phyloP scores from a whole-genome alignment of 2,797 vertebrate species.

The Channa striata region DNA sequence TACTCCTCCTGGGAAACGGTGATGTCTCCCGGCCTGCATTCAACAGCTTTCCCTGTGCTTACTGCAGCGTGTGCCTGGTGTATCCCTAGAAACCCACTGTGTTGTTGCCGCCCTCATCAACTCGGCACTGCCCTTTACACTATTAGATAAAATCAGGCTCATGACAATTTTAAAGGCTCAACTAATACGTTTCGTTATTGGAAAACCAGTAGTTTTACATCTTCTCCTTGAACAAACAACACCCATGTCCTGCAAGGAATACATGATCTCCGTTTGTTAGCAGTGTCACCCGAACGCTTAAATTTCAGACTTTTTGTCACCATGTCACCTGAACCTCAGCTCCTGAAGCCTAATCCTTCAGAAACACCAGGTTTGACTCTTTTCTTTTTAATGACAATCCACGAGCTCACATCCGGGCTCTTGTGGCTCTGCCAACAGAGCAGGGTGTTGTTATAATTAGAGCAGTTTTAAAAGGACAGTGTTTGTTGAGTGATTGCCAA shows the following conservation, averaged over 20 bases:
- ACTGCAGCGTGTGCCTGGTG: constrained; percentile 3
- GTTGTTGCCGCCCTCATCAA: constrained; percentile 1
- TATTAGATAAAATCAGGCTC: constrained; percentile 14
- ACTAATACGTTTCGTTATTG: not conserved
- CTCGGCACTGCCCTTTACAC: not conserved
- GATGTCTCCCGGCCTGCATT: constrained; percentile 4
- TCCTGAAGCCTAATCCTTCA: constrained; percentile 18
- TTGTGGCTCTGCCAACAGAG: constrained; percentile 11
- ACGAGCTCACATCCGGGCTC: constrained; percentile 20
- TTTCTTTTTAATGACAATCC: not conserved
- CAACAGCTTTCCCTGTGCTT: not conserved
- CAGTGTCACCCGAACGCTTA: not conserved
- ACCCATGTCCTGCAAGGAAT: constrained; percentile 5
- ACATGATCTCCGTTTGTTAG: not conserved
- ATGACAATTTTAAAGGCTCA: not conserved
- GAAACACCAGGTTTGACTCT: constrained; percentile 1
- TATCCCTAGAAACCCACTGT: constrained; percentile 1
- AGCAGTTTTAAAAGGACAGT: constrained; percentile 14
- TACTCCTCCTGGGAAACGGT: constrained; percentile 6
- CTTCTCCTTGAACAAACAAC: not conserved
- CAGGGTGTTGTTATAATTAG: constrained; percentile 19
- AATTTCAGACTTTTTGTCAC: constrained; percentile 9
- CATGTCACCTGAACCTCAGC: constrained; percentile 8
- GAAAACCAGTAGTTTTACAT: not conserved
- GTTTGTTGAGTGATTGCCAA: constrained; percentile 3